Evolutionary conservation across 2,113 vertebrate genomes (phyloP), one percentile per base, ranked within the genome.

Genomic region (Rostratula benghalensis): DNA sequence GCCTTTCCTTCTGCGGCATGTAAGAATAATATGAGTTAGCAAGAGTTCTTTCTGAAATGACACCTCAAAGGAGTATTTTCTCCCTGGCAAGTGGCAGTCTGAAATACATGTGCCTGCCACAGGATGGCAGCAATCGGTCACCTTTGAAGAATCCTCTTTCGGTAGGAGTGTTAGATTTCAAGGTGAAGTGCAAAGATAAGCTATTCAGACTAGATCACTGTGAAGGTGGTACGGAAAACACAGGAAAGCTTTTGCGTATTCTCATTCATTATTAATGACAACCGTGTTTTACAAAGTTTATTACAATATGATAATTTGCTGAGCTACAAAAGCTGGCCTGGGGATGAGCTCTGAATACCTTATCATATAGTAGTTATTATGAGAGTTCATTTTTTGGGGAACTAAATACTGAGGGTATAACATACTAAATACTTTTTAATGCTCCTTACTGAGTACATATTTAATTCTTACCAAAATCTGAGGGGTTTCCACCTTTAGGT

Each of bases 51-150:
- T 45, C 28, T 53, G 51, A 33, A 89, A 74, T 3, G 3, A 11
- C 28, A 1, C 13, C 17, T 24, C 27, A 3, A 41, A 60, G 10
- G 8, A 27, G 1, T 19, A 1, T 63, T 74, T 79, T 53, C 25
- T 41, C 13, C 33, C 17, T 11, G 31, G 37, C 20, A 21, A 35
- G 53, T 8, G 46, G 57, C 28, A 18, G 19, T 70, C 30, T 93
- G 92, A 92, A 78, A 86, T 93, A 18, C 69, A 4, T 10, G 35
- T 65, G 63, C 23, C 20, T 89, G 94, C 96, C 96, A 89, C 96
- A 35, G 53, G 96, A 94, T 96, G 96, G 96, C 96, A 94, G 94
- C 87, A 94, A 41, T 80, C 75, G 4, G 45, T 77, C 88, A 76
- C 22, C 24, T n/a, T 84, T 84, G 76, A 46, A 48, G 75, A 70